Base-by-base conservation (phyloP, 2,113 vertebrate genomes). In the Heterocephalus glaber region DNA sequence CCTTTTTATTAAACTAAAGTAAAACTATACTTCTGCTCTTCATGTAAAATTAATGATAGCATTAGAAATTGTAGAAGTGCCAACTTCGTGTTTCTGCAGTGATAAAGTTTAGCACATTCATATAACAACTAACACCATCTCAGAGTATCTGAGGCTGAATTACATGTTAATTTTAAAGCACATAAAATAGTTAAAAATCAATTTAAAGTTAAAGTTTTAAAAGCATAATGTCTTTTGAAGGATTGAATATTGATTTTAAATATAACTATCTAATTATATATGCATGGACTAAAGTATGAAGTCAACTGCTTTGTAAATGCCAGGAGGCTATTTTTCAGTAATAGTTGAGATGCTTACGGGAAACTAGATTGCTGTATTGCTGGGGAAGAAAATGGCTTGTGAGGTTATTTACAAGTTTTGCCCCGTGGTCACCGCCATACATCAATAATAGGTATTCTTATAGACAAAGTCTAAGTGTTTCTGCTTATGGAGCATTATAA, bases 171-270 rank as follows among this genome's bases (percentile, higher is more conserved):
- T 99, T 98, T 98, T 98, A 97, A 98, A 98, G 98, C 98, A 98
- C 98, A 98, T 98, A 99, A 99, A 98, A 98, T 98, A 98, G 98
- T 98, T 99, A 98, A 98, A 98, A 98, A 99, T 99, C 98, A 98
- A 99, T 99, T 98, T 98, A 98, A 99, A 99, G 98, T 98, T 99
- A 98, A 98, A 98, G 96, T 98, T 99, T 98, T 99, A 98, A 98
- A 98, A 99, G 98, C 98, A 98, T 98, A 98, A 98, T 98, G 98
- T 98, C 98, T 98, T 98, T 98, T 99, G 98, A 99, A 98, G 98
- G 98, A 99, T 98, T 99, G 97, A 97, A 95, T 99, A 99, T 99
- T 98, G 98, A 99, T 99, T 99, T 99, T 98, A 98, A 98, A 99
- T 99, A 98, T 98, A 99, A 98, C 98, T 98, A 98, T 98, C 98